These are phyloP conservation scores for Trinectes maculatus DNA, from an alignment of 2,113 vertebrate genomes.

Conservation along the genomic window DNA sequence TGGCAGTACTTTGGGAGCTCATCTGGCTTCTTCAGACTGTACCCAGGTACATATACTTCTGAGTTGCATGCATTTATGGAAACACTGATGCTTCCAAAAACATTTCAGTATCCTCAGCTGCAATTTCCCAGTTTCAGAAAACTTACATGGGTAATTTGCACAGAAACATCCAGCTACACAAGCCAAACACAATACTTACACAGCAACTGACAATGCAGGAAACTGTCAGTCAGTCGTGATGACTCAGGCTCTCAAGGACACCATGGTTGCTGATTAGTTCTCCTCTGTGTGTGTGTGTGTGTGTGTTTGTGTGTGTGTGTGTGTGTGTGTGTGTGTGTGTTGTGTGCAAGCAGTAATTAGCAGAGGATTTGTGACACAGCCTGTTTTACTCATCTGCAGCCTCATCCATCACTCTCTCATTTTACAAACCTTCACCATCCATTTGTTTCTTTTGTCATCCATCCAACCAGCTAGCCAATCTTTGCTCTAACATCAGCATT, in stretches of 20 bases:
- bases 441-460: constrained; percentile 6
- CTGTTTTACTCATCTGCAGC: constrained; percentile 39
- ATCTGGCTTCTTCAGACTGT: constrained; percentile 96
- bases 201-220: constrained; percentile 49
- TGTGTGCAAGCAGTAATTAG: constrained; percentile 56
- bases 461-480: not conserved
- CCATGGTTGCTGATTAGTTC: constrained; percentile 10
- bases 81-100: not conserved
- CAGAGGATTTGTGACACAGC: constrained; percentile 43
- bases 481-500: constrained; percentile 1
- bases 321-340: not conserved
- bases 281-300: constrained; percentile 13
- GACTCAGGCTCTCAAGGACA: constrained; percentile 32
- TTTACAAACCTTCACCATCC: constrained; percentile 35
- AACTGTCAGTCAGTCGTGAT: constrained; percentile 37
- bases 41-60: constrained; percentile 84
- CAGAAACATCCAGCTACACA: constrained; percentile 24
- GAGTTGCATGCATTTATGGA: not conserved
- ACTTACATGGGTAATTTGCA: not conserved
- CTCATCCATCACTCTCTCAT: constrained; percentile 42
- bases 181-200: constrained; percentile 39
- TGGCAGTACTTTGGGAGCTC: constrained; percentile 98
- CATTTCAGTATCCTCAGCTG: not conserved
- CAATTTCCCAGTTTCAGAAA: too few relatives aligned
- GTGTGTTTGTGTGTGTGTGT: constrained; percentile 6